A percentile compares a stretch with the other conserved stretches of the same genome.
phyloP scores from a whole-genome alignment of 2,888 invertebrate genomes.

The Caenorhabditis uteleia region DNA sequence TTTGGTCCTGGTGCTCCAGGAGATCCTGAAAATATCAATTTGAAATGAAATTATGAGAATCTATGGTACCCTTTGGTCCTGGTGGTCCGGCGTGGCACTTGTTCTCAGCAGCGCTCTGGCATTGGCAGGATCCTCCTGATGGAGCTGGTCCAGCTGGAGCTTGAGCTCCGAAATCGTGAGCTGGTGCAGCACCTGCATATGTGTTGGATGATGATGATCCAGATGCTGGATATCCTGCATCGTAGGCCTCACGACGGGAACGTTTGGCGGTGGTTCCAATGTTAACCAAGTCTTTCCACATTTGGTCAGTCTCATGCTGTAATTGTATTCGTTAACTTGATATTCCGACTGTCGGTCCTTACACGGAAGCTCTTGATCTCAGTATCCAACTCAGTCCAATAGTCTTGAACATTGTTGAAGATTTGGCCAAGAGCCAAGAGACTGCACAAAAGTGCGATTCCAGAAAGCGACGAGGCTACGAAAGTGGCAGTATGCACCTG shows the following conservation, averaged over 20 bases:
- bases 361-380: slow-evolving; percentile 50
- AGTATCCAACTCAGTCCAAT: slow-evolving; percentile 51
- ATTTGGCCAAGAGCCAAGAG: slow-evolving; percentile 50
- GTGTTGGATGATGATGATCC: slow-evolving; percentile 10
- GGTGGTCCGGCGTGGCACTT: slow-evolving; percentile 63
- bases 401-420: slow-evolving; percentile 49
- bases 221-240: slow-evolving; percentile 22
- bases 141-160: slow-evolving; percentile 49
- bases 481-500: slow-evolving; percentile 55
- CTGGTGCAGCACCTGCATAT: slow-evolving; percentile 28
- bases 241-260: slow-evolving; percentile 40
- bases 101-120: slow-evolving; percentile 53
- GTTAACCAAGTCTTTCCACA: slow-evolving; percentile 64
- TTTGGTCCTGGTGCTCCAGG: slow-evolving; percentile 52
- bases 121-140: slow-evolving; percentile 40
- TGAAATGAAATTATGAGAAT: background rate
- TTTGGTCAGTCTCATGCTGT: slow-evolving; percentile 56
- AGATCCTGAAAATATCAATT: slow-evolving; percentile 9
- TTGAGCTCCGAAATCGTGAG: slow-evolving; percentile 46
- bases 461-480: slow-evolving; percentile 47
- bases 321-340: background rate
- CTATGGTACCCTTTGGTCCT: slow-evolving; percentile 51
- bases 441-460: slow-evolving; percentile 48
- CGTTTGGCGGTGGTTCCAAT: slow-evolving; percentile 33
- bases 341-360: background rate